These are phyloP conservation scores for Tenrec ecaudatus DNA, from an alignment of 2,113 vertebrate genomes.

Conservation along the genomic window DNA sequence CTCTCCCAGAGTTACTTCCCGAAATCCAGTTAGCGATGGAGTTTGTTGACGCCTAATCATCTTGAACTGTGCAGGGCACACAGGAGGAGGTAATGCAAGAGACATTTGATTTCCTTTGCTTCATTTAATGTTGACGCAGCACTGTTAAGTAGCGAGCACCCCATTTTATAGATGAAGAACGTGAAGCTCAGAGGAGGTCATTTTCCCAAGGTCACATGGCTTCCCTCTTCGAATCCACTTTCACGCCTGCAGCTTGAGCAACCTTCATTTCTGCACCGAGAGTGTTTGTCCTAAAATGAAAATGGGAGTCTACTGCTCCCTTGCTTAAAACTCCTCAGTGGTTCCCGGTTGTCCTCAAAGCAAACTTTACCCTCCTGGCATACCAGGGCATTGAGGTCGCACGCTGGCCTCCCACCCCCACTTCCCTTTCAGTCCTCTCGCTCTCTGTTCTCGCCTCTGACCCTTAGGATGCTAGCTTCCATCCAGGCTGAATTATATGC, in stretches of 20 bases:
- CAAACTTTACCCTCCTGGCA: not conserved
- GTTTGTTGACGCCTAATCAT: slow-evolving; percentile 8
- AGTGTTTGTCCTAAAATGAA: slow-evolving; percentile 26
- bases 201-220: not conserved
- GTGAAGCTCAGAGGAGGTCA: not conserved
- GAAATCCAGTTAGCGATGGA: not conserved
- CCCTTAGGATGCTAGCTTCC: not conserved
- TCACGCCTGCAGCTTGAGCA: not conserved
- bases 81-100: not conserved
- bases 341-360: not conserved
- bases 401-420: not conserved
- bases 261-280: slow-evolving; percentile 2
- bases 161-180: slow-evolving; percentile 4
- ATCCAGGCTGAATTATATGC: not conserved
- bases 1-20: not conserved
- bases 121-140: not conserved
- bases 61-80: not conserved
- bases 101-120: not conserved
- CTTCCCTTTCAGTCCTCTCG: not conserved
- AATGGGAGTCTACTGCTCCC: not conserved
- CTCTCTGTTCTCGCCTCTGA: too few relatives aligned
- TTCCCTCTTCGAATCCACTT: slow-evolving; percentile 18
- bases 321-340: not conserved
- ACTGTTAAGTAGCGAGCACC: not conserved
- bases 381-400: not conserved